These are phyloP conservation scores for Amiota mariae DNA, from an alignment of 2,888 invertebrate genomes.

Conservation along the genomic window DNA sequence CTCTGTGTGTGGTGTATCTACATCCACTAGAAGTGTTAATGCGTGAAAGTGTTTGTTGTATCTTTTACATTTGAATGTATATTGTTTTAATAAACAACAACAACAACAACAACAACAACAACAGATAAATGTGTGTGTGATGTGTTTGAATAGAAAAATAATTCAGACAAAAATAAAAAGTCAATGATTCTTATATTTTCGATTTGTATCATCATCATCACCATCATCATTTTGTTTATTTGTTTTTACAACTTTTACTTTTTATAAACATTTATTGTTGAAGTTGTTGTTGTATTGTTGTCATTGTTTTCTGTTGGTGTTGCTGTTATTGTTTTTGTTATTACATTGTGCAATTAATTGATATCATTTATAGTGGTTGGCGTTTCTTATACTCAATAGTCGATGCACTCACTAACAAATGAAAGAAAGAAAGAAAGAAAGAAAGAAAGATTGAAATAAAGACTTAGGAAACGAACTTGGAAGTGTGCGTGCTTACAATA, in stretches of 20 bases:
- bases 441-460: background rate
- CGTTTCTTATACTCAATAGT: constrained; percentile 4
- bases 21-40: constrained; percentile 1
- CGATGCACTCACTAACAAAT: background rate
- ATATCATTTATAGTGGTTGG: constrained; percentile 4
- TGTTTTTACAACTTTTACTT: constrained; percentile 21
- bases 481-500: background rate
- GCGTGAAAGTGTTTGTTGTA: background rate
- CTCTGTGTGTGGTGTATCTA: background rate
- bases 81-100: background rate
- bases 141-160: background rate
- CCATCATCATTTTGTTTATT: background rate
- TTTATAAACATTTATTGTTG: background rate
- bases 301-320: too few species aligned
- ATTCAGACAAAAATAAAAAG: background rate
- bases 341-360: constrained; percentile 13
- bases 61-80: background rate
- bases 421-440: too few species aligned
- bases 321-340: too few species aligned
- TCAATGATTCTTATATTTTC: constrained; percentile 10
- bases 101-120: too few species aligned
- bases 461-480: constrained; percentile 23
- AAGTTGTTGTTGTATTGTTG: too few species aligned
- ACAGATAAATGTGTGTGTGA: background rate
- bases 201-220: too few species aligned